Conservation (phyloP, 23 tunicate genomes). For the Ciona savignyi region DNA sequence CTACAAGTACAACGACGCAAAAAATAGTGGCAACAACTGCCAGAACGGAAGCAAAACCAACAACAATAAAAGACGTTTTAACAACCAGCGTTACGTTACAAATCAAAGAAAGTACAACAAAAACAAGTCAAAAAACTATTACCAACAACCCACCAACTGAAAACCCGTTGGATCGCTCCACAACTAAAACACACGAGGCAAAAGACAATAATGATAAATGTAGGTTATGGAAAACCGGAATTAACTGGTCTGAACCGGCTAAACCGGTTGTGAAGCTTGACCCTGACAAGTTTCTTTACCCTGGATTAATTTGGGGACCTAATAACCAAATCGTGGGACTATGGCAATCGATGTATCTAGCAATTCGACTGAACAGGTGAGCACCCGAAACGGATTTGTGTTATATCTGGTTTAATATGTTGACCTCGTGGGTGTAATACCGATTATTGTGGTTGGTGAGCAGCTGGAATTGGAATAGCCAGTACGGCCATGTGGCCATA, state of each 20-base stretch:
- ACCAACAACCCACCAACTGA: neutral
- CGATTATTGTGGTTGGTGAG: too few species aligned
- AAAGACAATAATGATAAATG: neutral
- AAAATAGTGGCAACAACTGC: neutral
- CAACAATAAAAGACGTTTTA: neutral
- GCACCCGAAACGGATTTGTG: too few species aligned
- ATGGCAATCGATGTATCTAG: slow-evolving; percentile 13
- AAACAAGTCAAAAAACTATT: neutral
- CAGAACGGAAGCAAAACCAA: neutral
- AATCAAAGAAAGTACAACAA: neutral
- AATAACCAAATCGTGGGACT: slow-evolving; percentile 18
- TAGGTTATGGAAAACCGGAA: neutral
- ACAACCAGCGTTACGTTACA: neutral
- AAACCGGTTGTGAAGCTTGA: slow-evolving; percentile 3
- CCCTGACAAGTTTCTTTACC: slow-evolving; percentile 11
- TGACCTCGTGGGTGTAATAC: too few species aligned
- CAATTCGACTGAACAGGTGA: slow-evolving; percentile 17
- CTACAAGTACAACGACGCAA: neutral
- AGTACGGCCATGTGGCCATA: too few species aligned
- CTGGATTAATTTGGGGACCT: slow-evolving; percentile 33
- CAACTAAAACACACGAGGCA: neutral
- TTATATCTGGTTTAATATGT: too few species aligned
- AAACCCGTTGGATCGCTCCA: neutral
- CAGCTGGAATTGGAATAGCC: too few species aligned
- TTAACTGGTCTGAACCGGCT: neutral